Evolutionary conservation across 2,888 invertebrate genomes (phyloP).

Genomic region (Gasteruption jaculator): DNA sequence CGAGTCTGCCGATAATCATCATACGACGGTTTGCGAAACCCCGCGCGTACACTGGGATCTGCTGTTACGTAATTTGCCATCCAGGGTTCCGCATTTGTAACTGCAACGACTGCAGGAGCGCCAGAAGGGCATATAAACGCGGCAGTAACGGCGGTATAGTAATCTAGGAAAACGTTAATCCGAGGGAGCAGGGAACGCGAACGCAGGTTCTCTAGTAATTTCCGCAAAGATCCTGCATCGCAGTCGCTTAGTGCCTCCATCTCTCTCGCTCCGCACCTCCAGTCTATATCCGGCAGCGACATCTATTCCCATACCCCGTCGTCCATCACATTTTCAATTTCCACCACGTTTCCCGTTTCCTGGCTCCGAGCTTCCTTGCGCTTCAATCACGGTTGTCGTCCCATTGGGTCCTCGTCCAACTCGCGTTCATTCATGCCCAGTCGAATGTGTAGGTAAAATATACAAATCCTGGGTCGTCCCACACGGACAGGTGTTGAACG

Average conservation of each 20-base stretch:
- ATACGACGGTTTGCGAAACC: too few species aligned
- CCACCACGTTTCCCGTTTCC: constrained; percentile 52
- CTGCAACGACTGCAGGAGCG: too few species aligned
- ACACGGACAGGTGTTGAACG: too few species aligned
- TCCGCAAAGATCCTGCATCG: constrained; percentile 26
- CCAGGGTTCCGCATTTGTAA: too few species aligned
- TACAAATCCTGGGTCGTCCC: too few species aligned
- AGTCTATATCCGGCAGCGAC: constrained; percentile 28
- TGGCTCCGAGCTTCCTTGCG: constrained; percentile 27
- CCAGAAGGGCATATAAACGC: too few species aligned
- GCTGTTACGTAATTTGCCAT: too few species aligned
- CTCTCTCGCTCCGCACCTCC: constrained; percentile 21
- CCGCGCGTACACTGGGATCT: too few species aligned
- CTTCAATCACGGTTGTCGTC: too few species aligned
- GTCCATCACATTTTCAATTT: constrained; percentile 52
- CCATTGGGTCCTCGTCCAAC: constrained; percentile 22
- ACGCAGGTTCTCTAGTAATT: constrained; percentile 28
- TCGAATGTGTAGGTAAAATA: constrained; percentile 18
- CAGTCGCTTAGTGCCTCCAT: constrained; percentile 10
- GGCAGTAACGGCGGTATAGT: too few species aligned
- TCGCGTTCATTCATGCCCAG: constrained; percentile 18
- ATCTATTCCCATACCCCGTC: constrained; percentile 34
- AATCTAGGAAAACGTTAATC: constrained; percentile 23
- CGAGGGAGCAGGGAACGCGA: constrained; percentile 25
- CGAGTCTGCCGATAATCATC: too few species aligned